Evolutionary conservation across 2,113 vertebrate genomes (phyloP), one percentile per base, ranked within the genome.

Genomic region (Trichomycterus rosablanca): DNA sequence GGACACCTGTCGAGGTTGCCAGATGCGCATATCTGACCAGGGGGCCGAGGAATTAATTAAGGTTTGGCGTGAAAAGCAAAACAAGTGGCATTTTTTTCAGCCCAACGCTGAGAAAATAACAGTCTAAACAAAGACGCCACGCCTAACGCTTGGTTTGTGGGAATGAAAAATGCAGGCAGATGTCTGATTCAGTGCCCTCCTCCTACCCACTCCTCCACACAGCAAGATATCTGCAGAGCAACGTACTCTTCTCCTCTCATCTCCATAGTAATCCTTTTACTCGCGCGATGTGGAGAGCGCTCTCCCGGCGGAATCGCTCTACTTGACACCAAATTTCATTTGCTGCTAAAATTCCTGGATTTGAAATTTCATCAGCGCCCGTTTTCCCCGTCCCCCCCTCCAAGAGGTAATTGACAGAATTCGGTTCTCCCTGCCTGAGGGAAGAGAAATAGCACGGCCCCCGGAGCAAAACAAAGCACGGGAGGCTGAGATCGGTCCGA

Each of bases 311-410:
- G 40, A 24, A 65, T 70, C 69, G 50, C 54, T 67, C 55, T 60
- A 68, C 75, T 73, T 76, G 66, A 79, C 69, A 75, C 60, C 55
- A 71, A 76, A 78, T 71, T 77, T 63, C 46, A 77, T 76, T 73
- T 79, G 63, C 65, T 35, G 57, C 48, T 65, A 59, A 67, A 78
- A 4, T 60, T 67, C 73, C 73, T 68, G 34, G 34, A 55, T 45
- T 68, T 42, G 7, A 68, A 71, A 77, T 71, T 22, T 69, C 59
- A 76, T 76, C 70, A 70, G 57, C 19, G 23, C 18, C 23, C n/a
- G 3, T 61, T 71, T 66, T 49, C 44, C 60, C 43, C 18, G 12
- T 4, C 59, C n/a, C n/a, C n/a, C n/a, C n/a, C 55, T 30, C 49
- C 16, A 5, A 34, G 45, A 63, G 56, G 59, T 59, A 63, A 68